These are phyloP conservation scores for Stratiomys singularior DNA, from an alignment of 2,888 invertebrate genomes.

Conservation along the genomic window DNA sequence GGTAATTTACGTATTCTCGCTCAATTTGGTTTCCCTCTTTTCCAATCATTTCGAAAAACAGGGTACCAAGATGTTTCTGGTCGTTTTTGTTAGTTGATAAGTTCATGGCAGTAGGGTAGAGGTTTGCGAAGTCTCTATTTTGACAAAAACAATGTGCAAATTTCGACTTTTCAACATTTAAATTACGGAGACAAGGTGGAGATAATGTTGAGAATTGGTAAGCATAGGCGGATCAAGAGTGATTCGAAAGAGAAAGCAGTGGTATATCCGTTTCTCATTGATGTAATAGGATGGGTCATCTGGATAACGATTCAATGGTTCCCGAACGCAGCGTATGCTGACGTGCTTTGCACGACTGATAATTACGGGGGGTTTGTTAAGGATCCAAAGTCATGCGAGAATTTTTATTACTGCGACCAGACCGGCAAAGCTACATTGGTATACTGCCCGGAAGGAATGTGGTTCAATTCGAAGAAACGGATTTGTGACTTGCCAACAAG, in stretches of 20 bases:
- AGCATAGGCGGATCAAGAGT: not conserved
- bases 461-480: slow-evolving; percentile 60
- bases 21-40: too few species aligned
- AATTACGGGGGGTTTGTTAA: slow-evolving; percentile 58
- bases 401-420: slow-evolving; percentile 60
- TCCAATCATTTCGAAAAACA: not conserved
- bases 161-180: slow-evolving; percentile 12
- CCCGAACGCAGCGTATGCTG: not conserved
- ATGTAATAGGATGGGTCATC: slow-evolving; percentile 24
- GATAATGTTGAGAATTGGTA: slow-evolving; percentile 39
- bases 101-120: not conserved
- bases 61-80: not conserved
- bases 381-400: slow-evolving; percentile 59
- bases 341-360: slow-evolving; percentile 21
- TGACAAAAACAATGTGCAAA: slow-evolving; percentile 30
- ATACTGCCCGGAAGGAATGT: slow-evolving; percentile 61
- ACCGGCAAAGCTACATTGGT: slow-evolving; percentile 58
- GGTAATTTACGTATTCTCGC: too few species aligned
- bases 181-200: not conserved
- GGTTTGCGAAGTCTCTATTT: not conserved
- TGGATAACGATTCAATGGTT: slow-evolving; percentile 30
- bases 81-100: slow-evolving; percentile 7
- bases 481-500: slow-evolving; percentile 60
- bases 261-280: not conserved
- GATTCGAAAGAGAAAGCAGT: not conserved